Base-by-base conservation (phyloP, 2,888 invertebrate species). In the Neoascia interrupta region DNA sequence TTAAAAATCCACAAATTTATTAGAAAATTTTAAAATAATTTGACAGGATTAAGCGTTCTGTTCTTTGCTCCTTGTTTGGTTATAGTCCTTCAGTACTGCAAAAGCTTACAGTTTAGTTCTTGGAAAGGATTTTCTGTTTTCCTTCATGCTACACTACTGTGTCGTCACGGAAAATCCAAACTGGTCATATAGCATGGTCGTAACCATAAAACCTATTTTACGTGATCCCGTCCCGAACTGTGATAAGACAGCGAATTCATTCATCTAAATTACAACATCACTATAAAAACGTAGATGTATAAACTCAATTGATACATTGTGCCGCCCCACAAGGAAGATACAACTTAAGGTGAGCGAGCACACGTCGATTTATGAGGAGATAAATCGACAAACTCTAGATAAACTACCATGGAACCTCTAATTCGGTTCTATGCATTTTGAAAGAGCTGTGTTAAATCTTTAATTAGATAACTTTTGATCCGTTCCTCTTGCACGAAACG, bases 341-440 rank as follows among this genome's bases (percentile, higher is more conserved):
- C 28, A 36, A 47, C 47, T 37, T 26, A 23, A 47, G 10, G 10
- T 13, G 3, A 8, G 39, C 19, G 6, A 10, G 45, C n/a, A 10
- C 11, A 56, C 39, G 58, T 28, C 47, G 60, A 64, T 64, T 47
- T 64, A 64, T 66, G 66, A 39, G 37, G 21, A 51, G 39, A 66
- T 66, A 73, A 66, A 60, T 70, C 58, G 76, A 47, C 23, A 76
- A 54, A 47, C 26, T 58, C 56, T 39, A 37, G 39, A 63, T 61
- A 56, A 61, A 63, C 47, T 56, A 47, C 28, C 4, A 2, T 31
- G n/a, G 16, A 8, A 26, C 19, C 39, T 43, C 34, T 54, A 60
- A 70, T 61, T 54, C 39, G 31, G 45, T 53, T 76, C 76, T 54
- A 76, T 70, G 63, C 61, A 75, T 75, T 63, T 75, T 31, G 16